These are phyloP conservation scores for Trachythela sp. DNA, from an alignment of 64 coral and sea anemone genomes.

Conservation along the genomic window DNA sequence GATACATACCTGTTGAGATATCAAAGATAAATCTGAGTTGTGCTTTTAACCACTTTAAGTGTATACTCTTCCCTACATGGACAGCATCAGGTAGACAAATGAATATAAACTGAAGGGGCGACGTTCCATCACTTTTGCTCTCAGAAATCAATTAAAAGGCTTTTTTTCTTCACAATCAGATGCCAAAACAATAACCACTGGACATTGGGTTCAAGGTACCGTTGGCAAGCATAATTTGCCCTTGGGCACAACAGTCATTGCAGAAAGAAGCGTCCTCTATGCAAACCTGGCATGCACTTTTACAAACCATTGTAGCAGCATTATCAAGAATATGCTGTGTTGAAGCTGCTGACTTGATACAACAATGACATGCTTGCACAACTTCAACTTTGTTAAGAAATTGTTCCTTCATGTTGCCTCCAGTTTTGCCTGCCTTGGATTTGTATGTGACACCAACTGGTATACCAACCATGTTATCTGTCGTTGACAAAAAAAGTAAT, in stretches of 20 bases:
- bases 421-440: constrained; percentile 56
- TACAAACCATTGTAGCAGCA: constrained; percentile 34
- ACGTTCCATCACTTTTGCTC: constrained; percentile 21
- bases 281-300: constrained; percentile 30
- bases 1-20: too few relatives aligned
- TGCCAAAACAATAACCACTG: constrained; percentile 47
- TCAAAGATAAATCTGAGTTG: too few relatives aligned
- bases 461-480: constrained; percentile 50
- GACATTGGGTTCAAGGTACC: constrained; percentile 20
- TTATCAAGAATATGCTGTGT: constrained; percentile 16
- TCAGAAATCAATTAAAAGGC: constrained; percentile 54
- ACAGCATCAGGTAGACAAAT: constrained; percentile 41
- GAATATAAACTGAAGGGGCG: constrained; percentile 30
- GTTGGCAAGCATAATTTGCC: constrained; percentile 34
- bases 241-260: constrained; percentile 22
- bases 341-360: constrained; percentile 12
- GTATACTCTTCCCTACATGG: constrained; percentile 51
- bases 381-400: constrained; percentile 34
- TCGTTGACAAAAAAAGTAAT: constrained; percentile 55
- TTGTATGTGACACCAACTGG: constrained; percentile 46
- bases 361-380: constrained; percentile 49
- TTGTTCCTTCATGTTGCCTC: constrained; percentile 42
- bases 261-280: not conserved
- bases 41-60: too few relatives aligned
- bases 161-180: constrained; percentile 53